Base-by-base conservation (phyloP, 2,888 invertebrate species). In the Notodonta ziczac region DNA sequence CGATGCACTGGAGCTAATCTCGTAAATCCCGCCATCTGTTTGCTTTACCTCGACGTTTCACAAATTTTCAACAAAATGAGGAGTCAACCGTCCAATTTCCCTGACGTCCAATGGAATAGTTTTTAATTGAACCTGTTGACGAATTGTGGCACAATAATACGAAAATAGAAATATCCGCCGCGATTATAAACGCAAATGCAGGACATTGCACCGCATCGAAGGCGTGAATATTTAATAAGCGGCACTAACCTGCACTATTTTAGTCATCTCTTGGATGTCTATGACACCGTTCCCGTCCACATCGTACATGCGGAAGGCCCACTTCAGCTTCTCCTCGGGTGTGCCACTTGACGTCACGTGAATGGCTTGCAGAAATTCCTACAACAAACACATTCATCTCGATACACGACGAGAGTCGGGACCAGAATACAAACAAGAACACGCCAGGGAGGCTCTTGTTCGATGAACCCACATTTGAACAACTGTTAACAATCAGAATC, bases 291-390 rank as follows among this genome's bases (percentile, higher is more conserved):
- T 99, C 57, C 98, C 98, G 89, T 99, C 99, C 54, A 99, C 99
- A 89, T 99, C 99, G 92, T 99, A 99, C 98, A 99, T 98, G 87
- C 98, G 96, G 95, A 99, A 99, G 70, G 99, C 99, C 98, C 99
- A 99, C 94, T 99, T 99, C 73, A 99, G 95, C 92, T 99, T 99
- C 91, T 99, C 99, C 90, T 99, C 98, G 39, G 99, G 98, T 73
- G 98, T 98, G 70, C 98, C 99, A 84, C 98, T 98, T 78, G 98
- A 98, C 76, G 99, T 99, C 62, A 99, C 98, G 94, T 99, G 99
- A 91, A 99, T 99, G 85, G 99, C 99, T 90, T 98, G 95, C 84
- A 99, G 96, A 93, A 99, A 99, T 95, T 99, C 99, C 98, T 98
- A 95, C 58, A 95, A 95, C 91, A 93, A 89, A 89, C 76, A 80